A percentile compares a stretch with the other conserved stretches of the same genome.
These are phyloP conservation scores for Archivesica marissinica DNA, from an alignment of 1,140 invertebrate species.

Conservation along the genomic window DNA sequence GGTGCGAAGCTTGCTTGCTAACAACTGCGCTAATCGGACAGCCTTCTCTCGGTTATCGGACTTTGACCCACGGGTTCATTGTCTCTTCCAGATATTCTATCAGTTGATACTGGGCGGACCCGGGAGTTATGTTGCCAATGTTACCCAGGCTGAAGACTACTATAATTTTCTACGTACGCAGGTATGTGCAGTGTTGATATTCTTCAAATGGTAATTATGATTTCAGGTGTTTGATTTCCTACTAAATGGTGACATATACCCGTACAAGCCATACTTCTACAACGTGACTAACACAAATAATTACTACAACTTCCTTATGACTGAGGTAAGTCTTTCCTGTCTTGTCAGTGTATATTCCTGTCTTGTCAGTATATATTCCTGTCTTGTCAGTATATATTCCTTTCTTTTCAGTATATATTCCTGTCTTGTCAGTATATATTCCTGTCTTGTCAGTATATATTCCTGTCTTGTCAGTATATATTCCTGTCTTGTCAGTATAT, in stretches of 20 bases:
- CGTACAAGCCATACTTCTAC: slow-evolving; percentile 88
- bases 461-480: too few relatives aligned
- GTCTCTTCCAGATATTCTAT: slow-evolving; percentile 88
- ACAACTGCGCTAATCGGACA: too few relatives aligned
- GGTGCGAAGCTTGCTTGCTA: too few relatives aligned
- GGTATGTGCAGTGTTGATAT: slow-evolving; percentile 46
- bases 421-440: too few relatives aligned
- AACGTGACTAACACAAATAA: slow-evolving; percentile 91
- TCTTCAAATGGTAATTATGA: slow-evolving; percentile 9
- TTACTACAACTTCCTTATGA: slow-evolving; percentile 92
- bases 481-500: too few relatives aligned
- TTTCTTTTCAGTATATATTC: too few relatives aligned
- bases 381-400: too few relatives aligned
- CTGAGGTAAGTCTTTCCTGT: slow-evolving; percentile 83
- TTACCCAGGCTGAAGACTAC: slow-evolving; percentile 90
- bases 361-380: too few relatives aligned
- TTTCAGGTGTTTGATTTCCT: slow-evolving; percentile 89
- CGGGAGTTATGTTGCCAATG: slow-evolving; percentile 88
- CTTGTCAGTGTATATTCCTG: too few relatives aligned
- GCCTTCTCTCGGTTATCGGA: too few relatives aligned
- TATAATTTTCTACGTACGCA: slow-evolving; percentile 90
- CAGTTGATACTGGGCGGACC: slow-evolving; percentile 88
- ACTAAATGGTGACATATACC: slow-evolving; percentile 89
- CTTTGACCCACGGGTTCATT: too few relatives aligned
- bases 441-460: too few relatives aligned